A percentile compares a stretch with the other conserved stretches of the same genome.
These are phyloP conservation scores for Corynorhinus townsendii DNA, from an alignment of 2,113 vertebrate genomes.

Conservation along the genomic window DNA sequence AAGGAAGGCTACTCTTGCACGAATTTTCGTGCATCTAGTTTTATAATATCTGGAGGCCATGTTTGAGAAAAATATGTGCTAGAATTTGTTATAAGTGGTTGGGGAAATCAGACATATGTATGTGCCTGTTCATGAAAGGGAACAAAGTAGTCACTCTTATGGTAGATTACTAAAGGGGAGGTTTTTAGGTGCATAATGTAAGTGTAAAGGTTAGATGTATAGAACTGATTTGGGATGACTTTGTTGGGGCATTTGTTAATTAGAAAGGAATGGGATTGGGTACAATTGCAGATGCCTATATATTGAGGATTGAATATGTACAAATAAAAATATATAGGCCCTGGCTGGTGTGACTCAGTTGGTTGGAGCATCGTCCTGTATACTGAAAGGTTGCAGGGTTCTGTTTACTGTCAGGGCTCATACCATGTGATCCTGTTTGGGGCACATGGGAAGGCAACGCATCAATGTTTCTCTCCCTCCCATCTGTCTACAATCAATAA, in stretches of 20 bases:
- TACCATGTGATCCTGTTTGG: background rate
- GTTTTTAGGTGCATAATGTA: background rate
- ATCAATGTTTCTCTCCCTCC: background rate
- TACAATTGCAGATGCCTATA: background rate
- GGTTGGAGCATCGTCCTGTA: background rate
- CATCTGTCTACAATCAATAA: background rate
- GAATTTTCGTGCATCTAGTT: too few species aligned
- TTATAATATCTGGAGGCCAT: conserved; percentile 23
- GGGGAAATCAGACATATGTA: background rate
- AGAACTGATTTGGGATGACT: background rate
- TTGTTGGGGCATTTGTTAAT: background rate
- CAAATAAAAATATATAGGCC: background rate
- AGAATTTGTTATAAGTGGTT: conserved; percentile 31
- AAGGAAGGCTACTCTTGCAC: too few species aligned
- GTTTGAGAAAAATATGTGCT: background rate
- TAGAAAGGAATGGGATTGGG: background rate
- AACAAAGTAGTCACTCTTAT: background rate
- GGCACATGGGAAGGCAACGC: background rate
- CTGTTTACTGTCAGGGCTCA: background rate
- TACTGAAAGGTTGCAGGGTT: background rate
- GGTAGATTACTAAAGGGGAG: background rate
- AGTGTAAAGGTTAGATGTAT: background rate
- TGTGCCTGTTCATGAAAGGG: background rate
- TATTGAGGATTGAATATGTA: background rate
- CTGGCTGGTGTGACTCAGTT: background rate